phyloP scores from a whole-genome alignment of 2,113 vertebrate species.

The Balaeniceps rex region DNA sequence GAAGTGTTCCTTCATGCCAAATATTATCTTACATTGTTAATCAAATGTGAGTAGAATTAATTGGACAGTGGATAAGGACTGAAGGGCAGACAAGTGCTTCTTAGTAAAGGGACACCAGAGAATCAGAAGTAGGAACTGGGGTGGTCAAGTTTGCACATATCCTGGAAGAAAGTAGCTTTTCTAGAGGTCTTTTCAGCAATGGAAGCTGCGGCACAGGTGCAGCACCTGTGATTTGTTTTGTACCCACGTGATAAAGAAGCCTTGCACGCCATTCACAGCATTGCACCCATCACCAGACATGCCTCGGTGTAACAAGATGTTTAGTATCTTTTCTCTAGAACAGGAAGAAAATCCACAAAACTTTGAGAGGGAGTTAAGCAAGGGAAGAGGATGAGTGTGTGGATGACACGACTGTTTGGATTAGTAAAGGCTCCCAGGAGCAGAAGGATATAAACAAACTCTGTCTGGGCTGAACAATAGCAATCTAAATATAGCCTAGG shows the following conservation, averaged over 20 bases:
- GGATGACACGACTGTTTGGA: not conserved
- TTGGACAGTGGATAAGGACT: not conserved
- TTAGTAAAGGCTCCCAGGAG: not conserved
- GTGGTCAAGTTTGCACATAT: not conserved
- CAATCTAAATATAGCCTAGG: not conserved
- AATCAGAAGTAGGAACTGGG: not conserved
- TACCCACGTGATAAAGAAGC: not conserved
- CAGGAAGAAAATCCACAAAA: not conserved
- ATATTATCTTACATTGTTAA: not conserved
- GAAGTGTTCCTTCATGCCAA: not conserved
- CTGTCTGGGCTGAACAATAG: not conserved
- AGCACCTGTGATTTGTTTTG: not conserved
- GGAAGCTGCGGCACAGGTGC: not conserved
- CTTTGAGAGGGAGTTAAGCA: not conserved
- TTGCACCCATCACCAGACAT: too few species aligned
- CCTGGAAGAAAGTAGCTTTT: not conserved
- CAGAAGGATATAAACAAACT: not conserved
- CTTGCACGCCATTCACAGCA: not conserved
- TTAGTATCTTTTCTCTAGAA: not conserved
- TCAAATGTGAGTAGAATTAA: not conserved
- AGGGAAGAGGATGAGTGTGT: not conserved
- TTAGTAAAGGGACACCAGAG: not conserved
- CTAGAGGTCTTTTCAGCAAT: not conserved
- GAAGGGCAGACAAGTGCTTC: not conserved
- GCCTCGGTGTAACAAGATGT: not conserved